Conservation (phyloP, 2,113 vertebrate species). For the Sander lucioperca region DNA sequence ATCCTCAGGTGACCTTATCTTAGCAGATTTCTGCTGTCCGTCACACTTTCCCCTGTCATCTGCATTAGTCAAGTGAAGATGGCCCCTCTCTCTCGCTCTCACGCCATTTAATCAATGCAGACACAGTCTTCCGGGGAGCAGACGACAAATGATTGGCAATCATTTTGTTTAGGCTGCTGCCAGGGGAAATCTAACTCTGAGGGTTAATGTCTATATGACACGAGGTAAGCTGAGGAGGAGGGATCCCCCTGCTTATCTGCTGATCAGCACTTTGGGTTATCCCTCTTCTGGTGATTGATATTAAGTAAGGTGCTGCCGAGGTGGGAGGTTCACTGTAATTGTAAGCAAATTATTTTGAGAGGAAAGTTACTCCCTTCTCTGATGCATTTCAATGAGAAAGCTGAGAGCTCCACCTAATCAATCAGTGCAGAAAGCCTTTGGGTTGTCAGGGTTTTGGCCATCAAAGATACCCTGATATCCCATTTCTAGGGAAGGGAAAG, state of each 20-base stretch:
- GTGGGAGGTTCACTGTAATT: slow-evolving; percentile 57
- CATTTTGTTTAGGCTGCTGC: slow-evolving; percentile 69
- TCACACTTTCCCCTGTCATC: slow-evolving; percentile 16
- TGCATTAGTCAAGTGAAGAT: slow-evolving; percentile 19
- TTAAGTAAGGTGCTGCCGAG: slow-evolving; percentile 48
- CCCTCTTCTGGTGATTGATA: slow-evolving; percentile 59
- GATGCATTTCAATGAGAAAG: slow-evolving; percentile 50
- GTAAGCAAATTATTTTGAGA: slow-evolving; percentile 55
- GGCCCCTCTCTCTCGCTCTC: slow-evolving; percentile 4
- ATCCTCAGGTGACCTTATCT: slow-evolving; percentile 42
- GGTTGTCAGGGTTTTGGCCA: slow-evolving; percentile 45
- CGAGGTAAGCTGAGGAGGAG: slow-evolving; percentile 45
- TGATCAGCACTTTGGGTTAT: slow-evolving; percentile 66
- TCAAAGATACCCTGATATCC: not conserved
- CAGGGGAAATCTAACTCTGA: slow-evolving; percentile 66
- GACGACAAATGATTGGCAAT: slow-evolving; percentile 73
- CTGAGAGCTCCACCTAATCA: slow-evolving; percentile 35
- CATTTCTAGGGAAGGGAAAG: slow-evolving; percentile 5
- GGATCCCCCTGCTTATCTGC: slow-evolving; percentile 54
- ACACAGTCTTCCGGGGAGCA: slow-evolving; percentile 48
- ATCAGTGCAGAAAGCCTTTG: slow-evolving; percentile 39
- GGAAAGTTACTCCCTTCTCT: slow-evolving; percentile 32
- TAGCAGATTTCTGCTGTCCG: slow-evolving; percentile 22
- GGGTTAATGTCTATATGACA: slow-evolving; percentile 70
- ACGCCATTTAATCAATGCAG: slow-evolving; percentile 70